Percentiles rank a stretch among this genome's conserved stretches.
Conservation (phyloP, 2,888 invertebrate species). For the Papilio elwesi region DNA sequence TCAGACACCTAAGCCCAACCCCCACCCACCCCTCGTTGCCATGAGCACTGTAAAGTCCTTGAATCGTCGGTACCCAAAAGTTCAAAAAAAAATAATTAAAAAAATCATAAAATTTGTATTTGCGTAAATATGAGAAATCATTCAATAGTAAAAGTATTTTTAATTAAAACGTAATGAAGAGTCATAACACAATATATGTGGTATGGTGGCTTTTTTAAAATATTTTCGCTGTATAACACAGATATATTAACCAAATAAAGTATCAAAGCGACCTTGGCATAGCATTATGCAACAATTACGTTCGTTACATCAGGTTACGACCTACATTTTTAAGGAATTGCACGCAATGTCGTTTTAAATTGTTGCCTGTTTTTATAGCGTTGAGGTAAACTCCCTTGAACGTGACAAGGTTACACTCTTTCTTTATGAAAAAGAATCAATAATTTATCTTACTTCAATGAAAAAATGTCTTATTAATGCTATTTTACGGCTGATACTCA, state of each 20-base stretch:
- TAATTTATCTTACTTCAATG: background rate
- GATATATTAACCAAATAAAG: slow-evolving; percentile 32
- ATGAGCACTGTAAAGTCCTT: no score
- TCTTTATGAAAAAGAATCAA: background rate
- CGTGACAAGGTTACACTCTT: slow-evolving; percentile 27
- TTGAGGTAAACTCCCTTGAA: slow-evolving; percentile 35
- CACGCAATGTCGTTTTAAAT: slow-evolving; percentile 40
- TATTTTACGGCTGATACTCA: background rate
- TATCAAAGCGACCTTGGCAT: slow-evolving; percentile 32
- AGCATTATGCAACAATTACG: slow-evolving; percentile 42
- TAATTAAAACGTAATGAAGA: no score
- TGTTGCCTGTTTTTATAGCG: slow-evolving; percentile 25
- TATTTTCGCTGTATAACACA: slow-evolving; percentile 16
- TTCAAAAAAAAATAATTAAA: no score
- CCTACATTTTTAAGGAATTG: slow-evolving; percentile 41
- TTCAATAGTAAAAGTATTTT: no score
- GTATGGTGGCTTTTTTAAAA: no score
- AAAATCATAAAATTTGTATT: no score
- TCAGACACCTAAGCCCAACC: no score
- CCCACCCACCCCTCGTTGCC: no score
- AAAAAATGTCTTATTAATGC: background rate
- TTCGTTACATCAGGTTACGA: slow-evolving; percentile 41
- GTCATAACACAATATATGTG: no score
- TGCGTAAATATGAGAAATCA: no score
- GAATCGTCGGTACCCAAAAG: no score